A percentile compares a stretch with the other conserved stretches of the same genome.
phyloP scores from a whole-genome alignment of 92 coral and sea anemone species.

The Isaurus tuberculatus region DNA sequence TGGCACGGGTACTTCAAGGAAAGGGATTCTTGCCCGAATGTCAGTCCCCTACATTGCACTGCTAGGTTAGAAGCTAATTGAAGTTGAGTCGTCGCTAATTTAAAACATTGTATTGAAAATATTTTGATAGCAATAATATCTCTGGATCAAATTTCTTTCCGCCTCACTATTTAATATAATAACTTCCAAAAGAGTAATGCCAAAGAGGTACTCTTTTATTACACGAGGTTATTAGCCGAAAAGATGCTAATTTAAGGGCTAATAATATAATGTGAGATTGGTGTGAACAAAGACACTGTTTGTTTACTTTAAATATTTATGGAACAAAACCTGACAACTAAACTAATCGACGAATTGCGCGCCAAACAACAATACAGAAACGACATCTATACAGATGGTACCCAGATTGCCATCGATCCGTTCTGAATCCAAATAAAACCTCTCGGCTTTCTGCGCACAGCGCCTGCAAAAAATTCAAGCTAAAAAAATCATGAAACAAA shows the following conservation, averaged over 20 bases:
- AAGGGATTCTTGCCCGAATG: constrained; percentile 63
- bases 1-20: constrained; percentile 76
- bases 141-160: constrained; percentile 84
- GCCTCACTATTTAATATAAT: constrained; percentile 60
- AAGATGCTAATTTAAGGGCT: constrained; percentile 87
- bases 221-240: constrained; percentile 81
- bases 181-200: constrained; percentile 65
- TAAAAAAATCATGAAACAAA: constrained; percentile 19
- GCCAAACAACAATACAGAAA: constrained; percentile 63
- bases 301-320: constrained; percentile 72
- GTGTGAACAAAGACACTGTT: constrained; percentile 74
- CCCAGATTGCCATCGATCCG: constrained; percentile 34
- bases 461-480: constrained; percentile 3
- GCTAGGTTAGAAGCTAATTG: constrained; percentile 69
- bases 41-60: constrained; percentile 58
- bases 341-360: constrained; percentile 69
- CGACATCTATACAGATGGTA: constrained; percentile 47
- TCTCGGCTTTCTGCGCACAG: constrained; percentile 38
- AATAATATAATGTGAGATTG: constrained; percentile 80
- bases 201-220: constrained; percentile 65
- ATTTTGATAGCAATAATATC: constrained; percentile 85
- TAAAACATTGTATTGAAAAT: constrained; percentile 79
- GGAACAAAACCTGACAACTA: constrained; percentile 69
- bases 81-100: constrained; percentile 62
- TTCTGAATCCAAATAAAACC: constrained; percentile 8